phyloP scores from a whole-genome alignment of 2,888 invertebrate genomes.

The Ctena decussata region DNA sequence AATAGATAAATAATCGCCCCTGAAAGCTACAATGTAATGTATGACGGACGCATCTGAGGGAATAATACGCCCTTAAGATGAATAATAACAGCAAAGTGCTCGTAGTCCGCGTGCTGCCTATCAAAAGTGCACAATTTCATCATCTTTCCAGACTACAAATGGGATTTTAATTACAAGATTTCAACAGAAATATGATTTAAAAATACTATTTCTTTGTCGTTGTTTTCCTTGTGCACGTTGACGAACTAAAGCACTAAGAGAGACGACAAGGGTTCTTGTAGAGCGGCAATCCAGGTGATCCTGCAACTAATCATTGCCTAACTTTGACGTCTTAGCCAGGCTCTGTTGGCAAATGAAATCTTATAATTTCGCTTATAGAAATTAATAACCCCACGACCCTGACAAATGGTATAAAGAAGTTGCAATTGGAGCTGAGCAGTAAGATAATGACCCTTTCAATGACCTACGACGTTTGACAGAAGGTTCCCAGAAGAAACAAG shows the following conservation, averaged over 20 bases:
- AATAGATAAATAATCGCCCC: conserved; percentile 73
- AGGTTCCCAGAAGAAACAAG: neutral
- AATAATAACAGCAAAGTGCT: conserved; percentile 53
- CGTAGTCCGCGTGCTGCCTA: conserved; percentile 47
- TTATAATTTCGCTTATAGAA: neutral
- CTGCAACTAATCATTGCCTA: neutral
- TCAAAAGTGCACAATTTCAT: conserved; percentile 23
- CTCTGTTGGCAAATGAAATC: neutral
- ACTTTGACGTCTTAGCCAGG: neutral
- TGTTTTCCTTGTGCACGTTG: neutral
- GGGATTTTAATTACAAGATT: conserved; percentile 51
- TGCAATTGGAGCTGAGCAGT: neutral
- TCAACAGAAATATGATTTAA: conserved; percentile 4
- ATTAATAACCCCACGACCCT: conserved; percentile 6
- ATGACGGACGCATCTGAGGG: conserved; percentile 12
- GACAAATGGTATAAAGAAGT: neutral
- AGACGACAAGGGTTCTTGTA: neutral
- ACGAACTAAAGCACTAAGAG: neutral
- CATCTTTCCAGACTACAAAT: conserved; percentile 44
- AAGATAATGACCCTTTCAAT: neutral
- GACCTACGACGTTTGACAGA: neutral
- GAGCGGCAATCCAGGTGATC: neutral
- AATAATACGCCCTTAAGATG: conserved; percentile 18
- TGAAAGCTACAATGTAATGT: conserved; percentile 25
- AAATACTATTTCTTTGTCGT: neutral